Base-by-base conservation (phyloP, 2,888 invertebrate genomes). In the Criorhina ranunculi region DNA sequence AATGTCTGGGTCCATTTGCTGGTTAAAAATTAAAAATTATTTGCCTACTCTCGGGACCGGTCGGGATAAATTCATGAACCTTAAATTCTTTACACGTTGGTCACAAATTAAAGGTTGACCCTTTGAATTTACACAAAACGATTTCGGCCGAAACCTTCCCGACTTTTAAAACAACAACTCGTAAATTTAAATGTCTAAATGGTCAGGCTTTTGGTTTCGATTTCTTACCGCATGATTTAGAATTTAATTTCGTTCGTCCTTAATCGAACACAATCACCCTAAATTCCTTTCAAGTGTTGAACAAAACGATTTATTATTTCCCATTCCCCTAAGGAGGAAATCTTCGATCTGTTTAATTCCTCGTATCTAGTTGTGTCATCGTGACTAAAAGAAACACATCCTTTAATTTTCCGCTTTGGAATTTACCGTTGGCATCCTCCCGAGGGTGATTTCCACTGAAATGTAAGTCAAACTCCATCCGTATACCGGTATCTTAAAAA, bases 271-370 rank as follows among this genome's bases (percentile, higher is more conserved):
- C 51, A 53, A 53, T 40, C 29, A 49, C 46, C 51, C 46, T 17
- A 17, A 11, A 31, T 15, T 17, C 51, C 24, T 11, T 12, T 29
- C 15, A 7, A 37, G 11, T 40, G 53, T 8, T 29, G 31, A 17
- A 33, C 51, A 6, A 15, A 51, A 67, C 67, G 67, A 67, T 67
- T 67, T 67, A 67, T 67, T 67, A 67, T 53, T n/a, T 31, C 40
- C 17, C 7, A 0, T 24, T 7, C 37, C n/a, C n/a, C 19, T 37
- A 5, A 35, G 51, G 37, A 12, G 11, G 51, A 51, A 37, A 29
- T 51, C 51, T 29, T 33, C 66, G 66, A 37, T 33, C 12, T 51
- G 17, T 24, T 67, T 67, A 55, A 67, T 51, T 67, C 15, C 42
- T 31, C 31, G 6, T 24, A 29, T 66, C 66, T 31, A 17, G 51